Evolutionary conservation across 2,888 invertebrate species (phyloP), one percentile per base, ranked within the genome.

Genomic region (Euplexia lucipara): DNA sequence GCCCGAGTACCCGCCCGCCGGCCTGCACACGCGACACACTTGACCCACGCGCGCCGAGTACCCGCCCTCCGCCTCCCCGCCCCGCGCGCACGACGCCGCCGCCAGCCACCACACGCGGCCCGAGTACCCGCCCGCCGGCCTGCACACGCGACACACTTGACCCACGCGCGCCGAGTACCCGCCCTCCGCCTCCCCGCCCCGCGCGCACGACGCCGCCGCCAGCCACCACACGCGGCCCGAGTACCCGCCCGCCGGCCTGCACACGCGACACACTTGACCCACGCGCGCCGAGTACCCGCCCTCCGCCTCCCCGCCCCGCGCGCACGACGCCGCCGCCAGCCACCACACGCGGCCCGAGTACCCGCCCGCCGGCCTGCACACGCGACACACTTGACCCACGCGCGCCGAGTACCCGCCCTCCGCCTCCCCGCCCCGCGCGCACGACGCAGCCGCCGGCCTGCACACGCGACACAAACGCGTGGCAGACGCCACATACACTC

Each of bases 211-310:
- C 41, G 60, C 53, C 57, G 52, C 60, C 60, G 59, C 57, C 60
- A 63, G 44, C 30, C 45, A 59, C 58, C 61, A n/a, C 74, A 70
- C 75, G 42, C 45, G 61, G 42, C 41, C 18, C 45, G 75, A 65
- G 56, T 48, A 56, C 42, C 62, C 78, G 56, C 81, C 83, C 64
- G 54, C 68, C 65, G 76, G 79, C 53, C 81, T 83, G 79, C 56
- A 49, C 39, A 47, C 42, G 9, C 16, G 2, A 9, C 0, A 10
- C 3, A 8, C 5, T 18, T 47, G 37, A n/a, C 16, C 6, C 18
- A 9, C 12, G 26, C 35, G 16, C 26, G 18, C 22, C 16, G 14
- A 16, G 10, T 4, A 3, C 14, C n/a, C 12, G n/a, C 12, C 49
- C n/a, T n/a, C n/a, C n/a, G 5, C 12, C 0, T 10, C 10, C 10